Conservation (phyloP, 2,888 invertebrate genomes). For the Hirtodrosophila cameraria region DNA sequence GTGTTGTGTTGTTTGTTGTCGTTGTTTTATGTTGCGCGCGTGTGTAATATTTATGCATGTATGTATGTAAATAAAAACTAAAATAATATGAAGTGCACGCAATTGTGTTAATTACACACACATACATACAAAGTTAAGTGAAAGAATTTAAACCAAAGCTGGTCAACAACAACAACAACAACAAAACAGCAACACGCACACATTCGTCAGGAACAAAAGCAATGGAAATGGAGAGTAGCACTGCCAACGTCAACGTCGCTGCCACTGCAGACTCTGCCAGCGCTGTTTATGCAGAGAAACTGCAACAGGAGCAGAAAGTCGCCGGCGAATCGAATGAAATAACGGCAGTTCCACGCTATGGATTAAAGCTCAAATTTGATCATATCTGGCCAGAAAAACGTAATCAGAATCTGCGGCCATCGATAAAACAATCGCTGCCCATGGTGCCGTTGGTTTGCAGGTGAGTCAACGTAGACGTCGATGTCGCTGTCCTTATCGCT, state of each 20-base stretch:
- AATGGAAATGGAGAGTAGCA: constrained; percentile 43
- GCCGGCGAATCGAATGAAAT: constrained; percentile 70
- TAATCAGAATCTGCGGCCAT: constrained; percentile 88
- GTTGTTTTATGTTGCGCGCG: constrained; percentile 22
- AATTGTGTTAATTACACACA: constrained; percentile 39
- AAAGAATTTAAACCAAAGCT: constrained; percentile 26
- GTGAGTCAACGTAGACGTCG: constrained; percentile 84
- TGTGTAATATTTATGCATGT: constrained; percentile 20
- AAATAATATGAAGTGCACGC: constrained; percentile 56
- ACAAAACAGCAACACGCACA: constrained; percentile 40
- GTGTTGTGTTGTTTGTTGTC: background rate
- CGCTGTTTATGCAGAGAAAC: constrained; percentile 77
- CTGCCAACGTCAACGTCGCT: too few relatives aligned
- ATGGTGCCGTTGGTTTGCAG: constrained; percentile 90
- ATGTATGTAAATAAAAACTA: constrained; percentile 13
- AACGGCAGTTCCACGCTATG: constrained; percentile 86
- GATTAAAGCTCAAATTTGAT: constrained; percentile 90
- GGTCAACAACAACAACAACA: too few relatives aligned
- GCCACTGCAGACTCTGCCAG: constrained; percentile 75
- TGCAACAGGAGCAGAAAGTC: constrained; percentile 37
- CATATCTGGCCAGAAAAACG: constrained; percentile 91
- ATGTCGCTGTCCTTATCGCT: background rate
- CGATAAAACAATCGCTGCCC: constrained; percentile 88
- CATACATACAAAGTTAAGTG: constrained; percentile 4
- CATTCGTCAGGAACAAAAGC: constrained; percentile 33